These are phyloP conservation scores for Phoenicopterus ruber DNA, from an alignment of 2,113 vertebrate genomes.

Conservation along the genomic window DNA sequence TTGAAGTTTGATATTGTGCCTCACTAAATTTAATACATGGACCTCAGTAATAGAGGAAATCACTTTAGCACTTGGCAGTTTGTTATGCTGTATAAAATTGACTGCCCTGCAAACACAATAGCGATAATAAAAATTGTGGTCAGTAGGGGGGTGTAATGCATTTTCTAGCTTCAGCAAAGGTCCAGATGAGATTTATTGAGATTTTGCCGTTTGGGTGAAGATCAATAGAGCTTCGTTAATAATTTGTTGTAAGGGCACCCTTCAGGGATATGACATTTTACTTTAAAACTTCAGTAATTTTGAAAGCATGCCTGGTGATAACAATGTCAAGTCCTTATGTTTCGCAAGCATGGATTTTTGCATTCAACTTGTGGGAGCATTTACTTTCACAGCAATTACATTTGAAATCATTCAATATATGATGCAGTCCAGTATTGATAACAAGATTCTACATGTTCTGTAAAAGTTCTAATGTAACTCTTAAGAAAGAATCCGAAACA, in stretches of 20 bases:
- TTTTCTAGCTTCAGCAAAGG: conserved; percentile 76
- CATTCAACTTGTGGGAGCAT: conserved; percentile 18
- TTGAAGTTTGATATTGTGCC: conserved; percentile 78
- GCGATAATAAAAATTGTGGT: conserved; percentile 78
- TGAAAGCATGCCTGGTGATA: conserved; percentile 51
- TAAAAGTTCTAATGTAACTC: background rate
- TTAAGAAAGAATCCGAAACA: background rate
- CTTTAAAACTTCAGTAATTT: conserved; percentile 73
- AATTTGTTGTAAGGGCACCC: conserved; percentile 70
- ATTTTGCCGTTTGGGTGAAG: conserved; percentile 78
- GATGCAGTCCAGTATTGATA: conserved; percentile 27
- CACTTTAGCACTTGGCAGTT: conserved; percentile 80
- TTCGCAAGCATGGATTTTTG: conserved; percentile 7
- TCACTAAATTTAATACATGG: conserved; percentile 81
- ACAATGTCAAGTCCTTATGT: background rate
- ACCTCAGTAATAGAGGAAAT: conserved; percentile 81
- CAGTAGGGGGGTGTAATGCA: conserved; percentile 76
- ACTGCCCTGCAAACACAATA: conserved; percentile 82
- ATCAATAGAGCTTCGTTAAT: conserved; percentile 81
- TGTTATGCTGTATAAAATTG: conserved; percentile 81
- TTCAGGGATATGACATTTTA: conserved; percentile 78
- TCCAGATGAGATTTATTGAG: conserved; percentile 81
- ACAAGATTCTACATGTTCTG: background rate
- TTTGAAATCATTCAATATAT: conserved; percentile 16
- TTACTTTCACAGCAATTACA: conserved; percentile 39